Base-by-base conservation (phyloP, 2,797 vertebrate species). In the Notolepis coatsorum region DNA sequence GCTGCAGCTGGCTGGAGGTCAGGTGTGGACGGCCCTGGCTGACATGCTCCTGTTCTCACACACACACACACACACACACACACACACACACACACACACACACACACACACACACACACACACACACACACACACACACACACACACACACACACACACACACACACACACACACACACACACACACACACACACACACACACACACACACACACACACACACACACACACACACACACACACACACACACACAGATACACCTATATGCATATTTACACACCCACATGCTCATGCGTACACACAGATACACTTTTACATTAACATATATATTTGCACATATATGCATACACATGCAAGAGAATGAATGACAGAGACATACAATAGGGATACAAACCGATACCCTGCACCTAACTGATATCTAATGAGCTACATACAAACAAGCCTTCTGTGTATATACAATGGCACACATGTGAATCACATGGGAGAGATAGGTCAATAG, bases 1-100 rank as follows among this genome's bases (percentile, higher is more conserved):
- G 64, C 71, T 51, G 49, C 73, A 75, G 75, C 80, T 68, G 79
- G 72, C 80, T 55, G 25, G 45, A 68, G 74, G 83, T 71, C 73
- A 78, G 78, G 42, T 13, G 35, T 24, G 37, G 51, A 35, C 49
- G 23, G 47, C 18, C 50, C 46, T 23, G 31, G 21, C 20, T 45
- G 20, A 27, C n/a, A n/a, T 9, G 41, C 13, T 39, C 35, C 33
- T 2, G 25, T 37, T 25, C 37, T 27, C 37, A 25, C 21, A 10
- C 15, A 27, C 35, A 27, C n/a, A 8, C 4, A 10, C 18, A 37
- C 12, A 37, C 13, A 15, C 30, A 33, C 13, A 9, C 17, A 21
- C 18, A 12, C 38, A 15, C 38, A 9, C 23, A 5, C 43, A 5
- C 23, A 24, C 43, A 13, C 43, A 45, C 9, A 23, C 54, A 21